Conservation (phyloP, 2,797 vertebrate species). For the Vespertilio murinus region DNA sequence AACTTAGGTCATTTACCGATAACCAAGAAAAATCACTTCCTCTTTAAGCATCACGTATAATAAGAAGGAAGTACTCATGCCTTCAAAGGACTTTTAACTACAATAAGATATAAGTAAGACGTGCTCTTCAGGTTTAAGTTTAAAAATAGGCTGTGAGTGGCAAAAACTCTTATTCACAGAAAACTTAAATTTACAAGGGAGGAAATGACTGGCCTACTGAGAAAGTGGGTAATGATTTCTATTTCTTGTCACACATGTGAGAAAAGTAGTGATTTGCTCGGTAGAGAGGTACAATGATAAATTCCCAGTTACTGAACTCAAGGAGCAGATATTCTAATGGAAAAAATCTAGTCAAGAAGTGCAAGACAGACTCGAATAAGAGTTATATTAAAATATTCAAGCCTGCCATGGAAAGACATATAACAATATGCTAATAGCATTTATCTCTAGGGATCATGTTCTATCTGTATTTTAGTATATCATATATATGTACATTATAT, state of each 20-base stretch:
- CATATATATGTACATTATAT: not conserved
- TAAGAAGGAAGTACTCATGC: not conserved
- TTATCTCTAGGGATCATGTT: not conserved
- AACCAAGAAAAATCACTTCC: not conserved
- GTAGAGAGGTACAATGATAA: not conserved
- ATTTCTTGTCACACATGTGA: not conserved
- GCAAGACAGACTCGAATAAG: not conserved
- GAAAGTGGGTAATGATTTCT: not conserved
- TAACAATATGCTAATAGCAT: not conserved
- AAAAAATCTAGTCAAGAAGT: not conserved
- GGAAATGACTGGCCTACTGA: not conserved
- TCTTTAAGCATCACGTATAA: not conserved
- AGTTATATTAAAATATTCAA: not conserved
- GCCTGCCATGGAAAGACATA: not conserved
- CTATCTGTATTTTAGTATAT: not conserved
- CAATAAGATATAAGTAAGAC: not conserved
- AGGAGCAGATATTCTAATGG: not conserved
- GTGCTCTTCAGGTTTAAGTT: not conserved
- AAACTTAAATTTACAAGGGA: slow-evolving; percentile 5
- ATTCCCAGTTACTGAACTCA: not conserved
- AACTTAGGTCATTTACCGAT: not conserved
- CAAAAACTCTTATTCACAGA: slow-evolving; percentile 3
- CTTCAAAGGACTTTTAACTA: not conserved
- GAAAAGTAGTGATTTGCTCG: not conserved
- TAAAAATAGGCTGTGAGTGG: not conserved